These are phyloP conservation scores for Nycteola revayana DNA, from an alignment of 2,888 invertebrate genomes.

Conservation along the genomic window DNA sequence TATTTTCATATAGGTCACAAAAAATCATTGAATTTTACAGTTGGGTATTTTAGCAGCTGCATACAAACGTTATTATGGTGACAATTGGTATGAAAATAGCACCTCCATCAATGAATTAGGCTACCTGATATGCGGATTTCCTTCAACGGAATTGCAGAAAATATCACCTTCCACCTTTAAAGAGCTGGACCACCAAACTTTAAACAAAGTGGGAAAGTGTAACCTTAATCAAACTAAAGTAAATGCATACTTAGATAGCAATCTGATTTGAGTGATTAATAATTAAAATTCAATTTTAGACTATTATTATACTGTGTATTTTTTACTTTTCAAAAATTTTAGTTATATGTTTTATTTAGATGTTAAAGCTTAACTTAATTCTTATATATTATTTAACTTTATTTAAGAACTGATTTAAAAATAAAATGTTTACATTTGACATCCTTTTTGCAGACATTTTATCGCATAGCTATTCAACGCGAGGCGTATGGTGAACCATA, in stretches of 20 bases:
- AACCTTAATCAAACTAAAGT: constrained; percentile 57
- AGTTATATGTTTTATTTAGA: too few relatives aligned
- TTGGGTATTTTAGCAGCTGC: constrained; percentile 63
- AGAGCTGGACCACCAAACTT: constrained; percentile 49
- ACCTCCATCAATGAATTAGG: constrained; percentile 62
- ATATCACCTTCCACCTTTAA: constrained; percentile 57
- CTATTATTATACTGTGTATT: too few relatives aligned
- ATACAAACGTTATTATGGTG: constrained; percentile 63
- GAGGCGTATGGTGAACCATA: constrained; percentile 66
- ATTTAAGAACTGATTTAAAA: too few relatives aligned
- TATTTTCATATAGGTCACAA: not conserved
- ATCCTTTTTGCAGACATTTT: constrained; percentile 67
- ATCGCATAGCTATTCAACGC: constrained; percentile 55
- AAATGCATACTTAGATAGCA: constrained; percentile 6
- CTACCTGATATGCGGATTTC: constrained; percentile 68
- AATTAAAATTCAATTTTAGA: too few relatives aligned
- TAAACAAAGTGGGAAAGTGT: constrained; percentile 56
- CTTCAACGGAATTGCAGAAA: constrained; percentile 49
- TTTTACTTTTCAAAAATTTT: too few relatives aligned
- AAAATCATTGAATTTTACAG: constrained; percentile 33
- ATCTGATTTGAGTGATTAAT: too few relatives aligned
- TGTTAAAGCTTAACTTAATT: too few relatives aligned
- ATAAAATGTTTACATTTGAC: too few relatives aligned
- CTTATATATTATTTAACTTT: too few relatives aligned
- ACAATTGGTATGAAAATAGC: constrained; percentile 55